Evolutionary conservation across 2,113 vertebrate genomes (phyloP).

Genomic region (Marcusenius ussheri): DNA sequence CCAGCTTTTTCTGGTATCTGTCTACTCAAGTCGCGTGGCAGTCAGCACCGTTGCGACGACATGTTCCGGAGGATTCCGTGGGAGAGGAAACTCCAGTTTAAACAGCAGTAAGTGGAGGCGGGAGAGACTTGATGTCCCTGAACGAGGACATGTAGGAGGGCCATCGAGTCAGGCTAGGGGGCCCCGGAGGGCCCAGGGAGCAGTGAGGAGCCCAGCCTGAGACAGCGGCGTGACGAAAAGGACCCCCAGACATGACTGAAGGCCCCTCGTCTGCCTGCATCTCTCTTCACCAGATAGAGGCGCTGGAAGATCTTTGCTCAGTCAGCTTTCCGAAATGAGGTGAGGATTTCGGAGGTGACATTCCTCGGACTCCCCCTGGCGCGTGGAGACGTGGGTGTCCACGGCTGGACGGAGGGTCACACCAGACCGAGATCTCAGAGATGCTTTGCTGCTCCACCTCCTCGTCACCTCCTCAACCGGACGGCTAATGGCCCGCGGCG

Average conservation of each 20-base stretch:
- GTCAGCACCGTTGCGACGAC: background rate
- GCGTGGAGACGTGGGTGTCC: background rate
- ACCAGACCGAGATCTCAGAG: conserved; percentile 51
- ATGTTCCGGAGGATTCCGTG: background rate
- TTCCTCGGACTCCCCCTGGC: background rate
- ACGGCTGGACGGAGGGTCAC: conserved; percentile 25
- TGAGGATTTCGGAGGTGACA: background rate
- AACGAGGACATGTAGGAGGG: background rate
- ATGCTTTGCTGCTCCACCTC: conserved; percentile 52
- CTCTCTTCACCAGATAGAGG: background rate
- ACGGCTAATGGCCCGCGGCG: conserved; percentile 62
- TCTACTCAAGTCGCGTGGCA: background rate
- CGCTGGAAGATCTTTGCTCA: background rate
- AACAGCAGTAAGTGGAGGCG: background rate
- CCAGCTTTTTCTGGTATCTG: background rate
- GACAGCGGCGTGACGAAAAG: background rate
- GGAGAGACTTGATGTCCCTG: background rate
- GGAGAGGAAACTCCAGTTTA: background rate
- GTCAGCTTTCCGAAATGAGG: background rate
- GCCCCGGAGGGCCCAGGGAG: background rate
- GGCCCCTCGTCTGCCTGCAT: background rate
- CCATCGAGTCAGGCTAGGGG: background rate
- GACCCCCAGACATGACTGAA: background rate
- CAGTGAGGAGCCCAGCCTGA: background rate
- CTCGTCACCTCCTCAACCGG: conserved; percentile 64